phyloP scores from a whole-genome alignment of 64 coral and sea anemone genomes.

The Exaiptasia diaphana region DNA sequence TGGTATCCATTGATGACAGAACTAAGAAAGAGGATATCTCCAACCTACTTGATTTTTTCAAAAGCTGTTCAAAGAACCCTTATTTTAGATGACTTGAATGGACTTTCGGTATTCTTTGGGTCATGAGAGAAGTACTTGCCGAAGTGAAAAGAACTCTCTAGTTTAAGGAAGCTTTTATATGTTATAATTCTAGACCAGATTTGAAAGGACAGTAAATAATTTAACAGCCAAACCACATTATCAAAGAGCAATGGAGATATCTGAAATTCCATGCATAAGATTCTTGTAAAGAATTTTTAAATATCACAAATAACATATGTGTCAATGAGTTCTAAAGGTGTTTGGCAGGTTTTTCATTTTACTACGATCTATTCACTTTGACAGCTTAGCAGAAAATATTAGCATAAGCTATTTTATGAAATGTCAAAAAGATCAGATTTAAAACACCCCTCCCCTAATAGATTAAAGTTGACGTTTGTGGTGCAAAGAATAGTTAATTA shows the following conservation, averaged over 20 bases:
- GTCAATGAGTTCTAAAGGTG: too few species aligned
- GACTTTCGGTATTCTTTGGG: background rate
- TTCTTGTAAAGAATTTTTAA: too few species aligned
- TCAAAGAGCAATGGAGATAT: background rate
- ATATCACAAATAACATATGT: too few species aligned
- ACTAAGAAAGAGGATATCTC: background rate
- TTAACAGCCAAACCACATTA: background rate
- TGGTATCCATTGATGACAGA: constrained; percentile 19
- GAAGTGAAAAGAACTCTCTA: background rate
- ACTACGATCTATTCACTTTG: too few species aligned
- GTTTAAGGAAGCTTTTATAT: background rate
- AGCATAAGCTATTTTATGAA: background rate
- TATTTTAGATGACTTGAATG: constrained; percentile 1
- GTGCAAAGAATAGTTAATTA: background rate
- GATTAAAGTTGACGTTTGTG: constrained; percentile 1
- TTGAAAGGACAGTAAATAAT: background rate
- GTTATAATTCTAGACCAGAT: background rate
- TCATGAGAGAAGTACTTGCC: background rate
- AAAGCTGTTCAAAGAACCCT: background rate
- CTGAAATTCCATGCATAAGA: too few species aligned
- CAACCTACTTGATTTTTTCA: constrained; percentile 3
- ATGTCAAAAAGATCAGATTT: background rate
- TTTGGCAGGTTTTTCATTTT: too few species aligned
- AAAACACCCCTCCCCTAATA: constrained; percentile 10
- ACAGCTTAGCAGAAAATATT: constrained; percentile 5